A percentile compares a stretch with the other conserved stretches of the same genome.
phyloP scores from a whole-genome alignment of 1,140 invertebrate species.

The Orius laevigatus region DNA sequence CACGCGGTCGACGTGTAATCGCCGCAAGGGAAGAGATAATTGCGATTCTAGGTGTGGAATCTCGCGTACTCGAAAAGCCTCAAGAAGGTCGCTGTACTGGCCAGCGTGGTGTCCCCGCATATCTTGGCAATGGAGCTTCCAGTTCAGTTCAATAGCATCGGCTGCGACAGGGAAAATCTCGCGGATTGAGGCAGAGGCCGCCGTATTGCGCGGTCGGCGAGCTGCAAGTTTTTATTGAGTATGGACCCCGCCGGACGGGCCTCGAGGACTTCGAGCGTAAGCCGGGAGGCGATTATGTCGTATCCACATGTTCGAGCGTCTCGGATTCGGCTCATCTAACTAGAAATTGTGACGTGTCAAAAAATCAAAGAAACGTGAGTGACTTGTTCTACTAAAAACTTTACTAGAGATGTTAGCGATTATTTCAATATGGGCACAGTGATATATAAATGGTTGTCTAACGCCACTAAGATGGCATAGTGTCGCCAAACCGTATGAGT shows the following conservation, averaged over 20 bases:
- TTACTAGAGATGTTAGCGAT: too few relatives aligned
- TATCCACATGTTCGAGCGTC: constrained; percentile 19
- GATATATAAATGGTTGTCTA: too few relatives aligned
- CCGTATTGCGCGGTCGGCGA: constrained; percentile 49
- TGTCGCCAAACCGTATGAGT: too few relatives aligned
- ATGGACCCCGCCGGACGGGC: too few relatives aligned
- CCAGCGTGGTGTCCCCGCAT: constrained; percentile 84
- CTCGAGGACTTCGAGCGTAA: constrained; percentile 37
- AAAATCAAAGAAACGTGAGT: too few relatives aligned
- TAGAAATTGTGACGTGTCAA: too few relatives aligned
- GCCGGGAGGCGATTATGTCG: constrained; percentile 17
- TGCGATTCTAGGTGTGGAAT: constrained; percentile 90
- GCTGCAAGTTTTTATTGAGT: constrained; percentile 54
- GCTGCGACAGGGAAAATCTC: constrained; percentile 53
- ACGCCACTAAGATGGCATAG: too few relatives aligned
- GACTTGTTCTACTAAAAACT: too few relatives aligned
- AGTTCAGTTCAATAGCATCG: constrained; percentile 42
- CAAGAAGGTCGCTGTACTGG: constrained; percentile 78
- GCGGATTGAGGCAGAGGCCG: constrained; percentile 23
- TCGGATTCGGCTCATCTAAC: too few relatives aligned
- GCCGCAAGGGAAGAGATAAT: constrained; percentile 89
- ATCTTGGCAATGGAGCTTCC: constrained; percentile 39
- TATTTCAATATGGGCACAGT: too few relatives aligned
- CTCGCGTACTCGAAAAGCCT: constrained; percentile 91
- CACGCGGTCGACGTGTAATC: constrained; percentile 84